Evolutionary conservation across 2,113 vertebrate genomes (phyloP).

Genomic region (Varanus komodoensis): DNA sequence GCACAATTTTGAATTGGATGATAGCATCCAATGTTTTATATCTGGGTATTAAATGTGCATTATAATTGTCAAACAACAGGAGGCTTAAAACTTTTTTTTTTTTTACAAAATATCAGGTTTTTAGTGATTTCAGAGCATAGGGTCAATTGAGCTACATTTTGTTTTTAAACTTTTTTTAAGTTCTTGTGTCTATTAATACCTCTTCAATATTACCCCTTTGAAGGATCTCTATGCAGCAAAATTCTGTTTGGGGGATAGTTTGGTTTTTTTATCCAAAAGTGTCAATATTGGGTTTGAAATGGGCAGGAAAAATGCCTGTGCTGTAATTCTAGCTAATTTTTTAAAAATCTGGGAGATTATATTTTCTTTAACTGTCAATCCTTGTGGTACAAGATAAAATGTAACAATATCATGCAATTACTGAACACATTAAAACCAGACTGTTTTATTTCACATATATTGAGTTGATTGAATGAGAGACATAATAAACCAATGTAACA

Average conservation of each 20-base stretch:
- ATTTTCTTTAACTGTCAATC: neutral
- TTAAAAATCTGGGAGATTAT: neutral
- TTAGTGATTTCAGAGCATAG: constrained; percentile 69
- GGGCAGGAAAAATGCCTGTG: neutral
- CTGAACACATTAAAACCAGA: constrained; percentile 33
- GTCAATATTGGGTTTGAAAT: constrained; percentile 44
- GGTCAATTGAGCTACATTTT: constrained; percentile 64
- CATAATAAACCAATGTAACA: neutral
- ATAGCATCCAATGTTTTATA: neutral
- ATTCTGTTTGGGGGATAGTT: neutral
- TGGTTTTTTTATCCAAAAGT: constrained; percentile 10
- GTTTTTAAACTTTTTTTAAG: constrained; percentile 23
- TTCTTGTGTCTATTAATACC: constrained; percentile 45
- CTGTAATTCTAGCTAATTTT: constrained; percentile 30
- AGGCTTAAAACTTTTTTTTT: constrained; percentile 58
- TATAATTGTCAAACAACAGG: constrained; percentile 61
- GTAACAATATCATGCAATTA: constrained; percentile 51
- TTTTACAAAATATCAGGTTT: constrained; percentile 69
- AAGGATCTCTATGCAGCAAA: constrained; percentile 15
- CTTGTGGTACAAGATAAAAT: constrained; percentile 9
- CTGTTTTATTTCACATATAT: constrained; percentile 43
- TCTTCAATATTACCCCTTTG: neutral
- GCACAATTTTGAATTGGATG: neutral
- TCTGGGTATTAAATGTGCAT: constrained; percentile 58
- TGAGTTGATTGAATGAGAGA: neutral